A percentile compares a stretch with the other conserved stretches of the same genome.
Evolutionary conservation across 2,113 vertebrate species (phyloP).

Genomic region (Hepsetus odoe): DNA sequence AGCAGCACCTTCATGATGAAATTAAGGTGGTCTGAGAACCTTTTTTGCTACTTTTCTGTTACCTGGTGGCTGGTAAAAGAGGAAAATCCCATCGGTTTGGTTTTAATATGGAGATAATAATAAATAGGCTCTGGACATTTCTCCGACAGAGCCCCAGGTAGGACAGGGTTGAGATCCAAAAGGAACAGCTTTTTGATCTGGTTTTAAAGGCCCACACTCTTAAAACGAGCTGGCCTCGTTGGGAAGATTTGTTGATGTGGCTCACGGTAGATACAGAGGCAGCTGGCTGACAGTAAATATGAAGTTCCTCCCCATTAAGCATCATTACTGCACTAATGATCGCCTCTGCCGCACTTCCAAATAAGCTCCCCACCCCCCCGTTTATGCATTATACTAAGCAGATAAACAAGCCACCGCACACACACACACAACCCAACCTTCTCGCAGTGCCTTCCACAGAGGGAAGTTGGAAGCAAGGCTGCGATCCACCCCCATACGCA

Average conservation of each 20-base stretch:
- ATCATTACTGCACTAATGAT: constrained; percentile 73
- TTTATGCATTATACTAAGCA: constrained; percentile 26
- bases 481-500: constrained; percentile 9
- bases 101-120: no score
- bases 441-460: constrained; percentile 8
- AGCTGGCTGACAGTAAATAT: constrained; percentile 68
- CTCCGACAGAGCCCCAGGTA: no score
- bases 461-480: not conserved
- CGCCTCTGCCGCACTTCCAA: constrained; percentile 43
- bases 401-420: constrained; percentile 33
- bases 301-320: constrained; percentile 65
- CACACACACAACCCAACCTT: not conserved
- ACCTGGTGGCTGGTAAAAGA: no score
- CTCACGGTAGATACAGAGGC: constrained; percentile 61
- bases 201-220: constrained; percentile 5
- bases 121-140: no score
- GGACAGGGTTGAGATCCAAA: no score
- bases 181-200: not conserved
- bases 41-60: no score
- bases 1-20: no score
- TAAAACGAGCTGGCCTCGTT: constrained; percentile 13
- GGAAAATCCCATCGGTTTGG: no score
- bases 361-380: constrained; percentile 41
- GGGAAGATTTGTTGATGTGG: constrained; percentile 52
- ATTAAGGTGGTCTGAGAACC: no score